Evolutionary conservation across 30 jellyfish, hydroid and myxozoan species (phyloP).

Genomic region (Aurelia sp.): DNA sequence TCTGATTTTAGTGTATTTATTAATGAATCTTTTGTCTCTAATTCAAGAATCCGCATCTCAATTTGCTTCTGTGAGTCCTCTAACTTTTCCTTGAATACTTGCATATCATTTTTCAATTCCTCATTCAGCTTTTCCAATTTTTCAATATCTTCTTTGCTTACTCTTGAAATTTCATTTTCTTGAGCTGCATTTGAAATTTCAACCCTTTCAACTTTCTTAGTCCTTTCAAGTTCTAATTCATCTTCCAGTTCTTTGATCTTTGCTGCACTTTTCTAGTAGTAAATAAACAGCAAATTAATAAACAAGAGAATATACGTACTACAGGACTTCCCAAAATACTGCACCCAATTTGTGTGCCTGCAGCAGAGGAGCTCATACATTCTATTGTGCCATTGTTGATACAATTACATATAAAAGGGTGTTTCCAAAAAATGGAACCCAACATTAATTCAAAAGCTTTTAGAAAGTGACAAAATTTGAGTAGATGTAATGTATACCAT

Average conservation of each 20-base stretch:
- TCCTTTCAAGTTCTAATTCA: slow-evolving; percentile 16
- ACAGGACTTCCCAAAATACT: too few species aligned
- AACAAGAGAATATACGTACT: too few species aligned
- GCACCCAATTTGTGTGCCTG: too few species aligned
- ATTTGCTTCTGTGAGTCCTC: not conserved
- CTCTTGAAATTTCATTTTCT: not conserved
- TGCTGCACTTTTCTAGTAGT: slow-evolving; percentile 24
- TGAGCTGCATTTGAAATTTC: not conserved
- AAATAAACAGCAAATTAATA: too few species aligned
- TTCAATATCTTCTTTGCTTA: slow-evolving; percentile 1
- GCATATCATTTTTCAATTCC: slow-evolving; percentile 27
- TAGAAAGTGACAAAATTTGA: too few species aligned
- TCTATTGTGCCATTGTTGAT: too few species aligned
- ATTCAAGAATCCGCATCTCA: slow-evolving; percentile 26
- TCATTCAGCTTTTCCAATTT: slow-evolving; percentile 11
- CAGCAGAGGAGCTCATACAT: too few species aligned
- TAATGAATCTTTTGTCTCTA: slow-evolving; percentile 6
- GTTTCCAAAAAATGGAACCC: too few species aligned
- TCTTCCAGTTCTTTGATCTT: slow-evolving; percentile 15
- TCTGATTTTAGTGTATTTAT: slow-evolving; percentile 17
- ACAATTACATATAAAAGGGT: too few species aligned
- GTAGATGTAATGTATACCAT: too few species aligned
- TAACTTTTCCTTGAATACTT: not conserved
- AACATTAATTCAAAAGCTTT: too few species aligned
- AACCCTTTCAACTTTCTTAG: not conserved